Percentiles rank a stretch among this genome's conserved stretches.
phyloP scores from a whole-genome alignment of 2,888 invertebrate species.

The Dromius quadrimaculatus region DNA sequence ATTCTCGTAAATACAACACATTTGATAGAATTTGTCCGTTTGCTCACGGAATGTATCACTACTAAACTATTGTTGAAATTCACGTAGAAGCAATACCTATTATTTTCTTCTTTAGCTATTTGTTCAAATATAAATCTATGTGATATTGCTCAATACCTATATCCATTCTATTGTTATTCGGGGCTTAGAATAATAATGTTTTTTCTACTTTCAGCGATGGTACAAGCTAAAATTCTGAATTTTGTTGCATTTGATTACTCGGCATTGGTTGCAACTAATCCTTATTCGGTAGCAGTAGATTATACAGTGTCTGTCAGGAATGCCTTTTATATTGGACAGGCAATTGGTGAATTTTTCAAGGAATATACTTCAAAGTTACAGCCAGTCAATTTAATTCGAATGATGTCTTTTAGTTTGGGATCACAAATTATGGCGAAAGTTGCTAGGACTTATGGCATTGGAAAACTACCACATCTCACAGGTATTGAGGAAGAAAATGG shows the following conservation, averaged over 20 bases:
- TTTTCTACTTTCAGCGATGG: slow-evolving; percentile 4
- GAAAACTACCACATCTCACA: neutral
- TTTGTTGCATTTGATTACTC: slow-evolving; percentile 12
- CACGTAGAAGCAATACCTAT: too few relatives aligned
- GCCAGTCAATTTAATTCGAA: neutral
- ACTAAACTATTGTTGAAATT: too few relatives aligned
- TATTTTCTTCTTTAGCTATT: too few relatives aligned
- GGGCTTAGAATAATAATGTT: too few relatives aligned
- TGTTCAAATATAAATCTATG: too few relatives aligned
- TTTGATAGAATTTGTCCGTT: too few relatives aligned
- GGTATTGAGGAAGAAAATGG: too few relatives aligned
- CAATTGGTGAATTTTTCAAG: slow-evolving; percentile 1
- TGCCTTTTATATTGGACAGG: neutral
- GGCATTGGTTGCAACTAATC: neutral
- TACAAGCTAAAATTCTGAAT: neutral
- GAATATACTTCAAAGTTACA: neutral
- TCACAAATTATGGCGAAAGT: slow-evolving; percentile 11
- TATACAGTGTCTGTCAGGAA: neutral
- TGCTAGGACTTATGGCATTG: slow-evolving; percentile 3
- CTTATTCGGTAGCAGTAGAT: neutral
- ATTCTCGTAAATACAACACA: too few relatives aligned
- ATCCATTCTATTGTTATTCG: too few relatives aligned
- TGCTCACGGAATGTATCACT: too few relatives aligned
- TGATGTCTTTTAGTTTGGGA: neutral
- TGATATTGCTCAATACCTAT: too few relatives aligned